These are phyloP conservation scores for Pseudopodoces humilis DNA, from an alignment of 2,113 vertebrate species.

Conservation along the genomic window DNA sequence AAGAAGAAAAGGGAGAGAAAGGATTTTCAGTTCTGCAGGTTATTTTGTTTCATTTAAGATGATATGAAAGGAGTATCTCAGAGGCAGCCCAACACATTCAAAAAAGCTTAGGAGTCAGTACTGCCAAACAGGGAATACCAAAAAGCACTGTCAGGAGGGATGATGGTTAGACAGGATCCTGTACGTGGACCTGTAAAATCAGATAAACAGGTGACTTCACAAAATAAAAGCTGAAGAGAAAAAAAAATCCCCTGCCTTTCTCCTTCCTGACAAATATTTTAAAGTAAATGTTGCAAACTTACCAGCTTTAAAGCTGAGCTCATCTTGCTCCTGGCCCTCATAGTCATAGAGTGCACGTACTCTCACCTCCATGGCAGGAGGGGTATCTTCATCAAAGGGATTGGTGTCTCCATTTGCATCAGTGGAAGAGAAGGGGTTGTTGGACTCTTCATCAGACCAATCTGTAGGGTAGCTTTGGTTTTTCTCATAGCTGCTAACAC, in stretches of 20 bases:
- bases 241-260: background rate
- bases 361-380: conserved; percentile 79
- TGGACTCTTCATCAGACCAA: conserved; percentile 91
- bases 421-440: conserved; percentile 87
- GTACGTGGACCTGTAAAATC: background rate
- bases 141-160: background rate
- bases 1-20: background rate
- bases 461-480: conserved; percentile 80
- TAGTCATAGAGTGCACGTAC: conserved; percentile 95
- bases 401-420: conserved; percentile 89
- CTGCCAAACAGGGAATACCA: background rate
- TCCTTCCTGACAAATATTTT: background rate
- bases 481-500: conserved; percentile 87
- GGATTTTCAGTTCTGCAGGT: background rate
- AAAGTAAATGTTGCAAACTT: background rate
- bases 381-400: conserved; percentile 89
- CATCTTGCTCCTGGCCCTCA: conserved; percentile 95
- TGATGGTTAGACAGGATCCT: background rate
- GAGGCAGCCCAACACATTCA: background rate
- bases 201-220: background rate
- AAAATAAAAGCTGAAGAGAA: background rate
- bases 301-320: conserved; percentile 97
- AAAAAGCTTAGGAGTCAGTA: background rate
- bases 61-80: background rate
- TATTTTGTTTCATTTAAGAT: background rate